These are phyloP conservation scores for Denticeps clupeoides DNA, from an alignment of 2,797 vertebrate genomes.

Conservation along the genomic window DNA sequence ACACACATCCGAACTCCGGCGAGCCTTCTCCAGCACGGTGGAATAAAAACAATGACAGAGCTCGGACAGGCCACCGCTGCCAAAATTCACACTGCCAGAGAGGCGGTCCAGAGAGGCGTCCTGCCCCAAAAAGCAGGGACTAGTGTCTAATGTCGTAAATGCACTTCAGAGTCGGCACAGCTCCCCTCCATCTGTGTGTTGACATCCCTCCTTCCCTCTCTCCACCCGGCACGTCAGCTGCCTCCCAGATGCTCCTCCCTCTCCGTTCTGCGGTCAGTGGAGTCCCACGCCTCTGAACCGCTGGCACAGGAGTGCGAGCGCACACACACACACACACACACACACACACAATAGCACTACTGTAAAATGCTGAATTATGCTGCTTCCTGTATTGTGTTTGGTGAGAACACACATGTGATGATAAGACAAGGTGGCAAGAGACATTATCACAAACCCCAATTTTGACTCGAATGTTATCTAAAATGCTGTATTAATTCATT, in stretches of 20 bases:
- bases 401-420: too few relatives aligned
- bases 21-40: slow-evolving; percentile 2
- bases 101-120: slow-evolving; percentile 15
- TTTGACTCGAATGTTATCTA: too few relatives aligned
- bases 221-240: slow-evolving; percentile 7
- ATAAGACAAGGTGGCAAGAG: too few relatives aligned
- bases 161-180: slow-evolving; percentile 46
- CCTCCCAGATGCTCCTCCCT: slow-evolving; percentile 27
- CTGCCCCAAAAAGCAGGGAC: slow-evolving; percentile 17
- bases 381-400: too few relatives aligned
- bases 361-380: not conserved
- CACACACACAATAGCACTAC: slow-evolving; percentile 2
- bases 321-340: not conserved
- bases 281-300: slow-evolving; percentile 9
- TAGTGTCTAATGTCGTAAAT: slow-evolving; percentile 17
- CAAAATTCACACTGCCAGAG: slow-evolving; percentile 10
- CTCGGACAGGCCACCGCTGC: slow-evolving; percentile 16
- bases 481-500: too few relatives aligned
- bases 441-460: too few relatives aligned
- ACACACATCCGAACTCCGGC: slow-evolving; percentile 27
- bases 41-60: slow-evolving; percentile 20
- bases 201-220: slow-evolving; percentile 10
- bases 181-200: slow-evolving; percentile 39
- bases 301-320: slow-evolving; percentile 8
- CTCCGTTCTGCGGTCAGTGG: slow-evolving; percentile 20